phyloP scores from a whole-genome alignment of 1,140 invertebrate genomes.

The Procambarus clarkii region DNA sequence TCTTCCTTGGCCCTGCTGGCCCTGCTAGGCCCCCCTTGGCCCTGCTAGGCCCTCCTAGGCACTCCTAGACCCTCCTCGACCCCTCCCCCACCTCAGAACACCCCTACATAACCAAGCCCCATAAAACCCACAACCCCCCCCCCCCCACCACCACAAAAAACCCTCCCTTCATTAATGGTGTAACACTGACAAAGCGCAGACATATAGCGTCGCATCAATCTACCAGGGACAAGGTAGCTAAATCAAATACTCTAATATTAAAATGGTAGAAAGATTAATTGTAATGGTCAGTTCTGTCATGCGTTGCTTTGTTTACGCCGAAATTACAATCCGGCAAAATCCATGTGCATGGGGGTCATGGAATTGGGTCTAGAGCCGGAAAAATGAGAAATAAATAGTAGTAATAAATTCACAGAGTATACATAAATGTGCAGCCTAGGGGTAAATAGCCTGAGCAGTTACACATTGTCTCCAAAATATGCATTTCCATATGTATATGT shows the following conservation, averaged over 20 bases:
- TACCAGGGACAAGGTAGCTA: neutral
- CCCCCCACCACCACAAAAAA: neutral
- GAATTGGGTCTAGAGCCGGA: slow-evolving; percentile 23
- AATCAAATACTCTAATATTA: slow-evolving; percentile 15
- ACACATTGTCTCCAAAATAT: neutral
- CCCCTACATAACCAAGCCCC: neutral
- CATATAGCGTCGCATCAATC: neutral
- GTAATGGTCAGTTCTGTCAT: slow-evolving; percentile 28
- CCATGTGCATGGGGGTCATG: slow-evolving; percentile 20
- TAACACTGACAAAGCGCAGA: neutral
- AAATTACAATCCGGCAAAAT: slow-evolving; percentile 28
- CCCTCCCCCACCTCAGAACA: too few relatives aligned
- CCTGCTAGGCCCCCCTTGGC: neutral
- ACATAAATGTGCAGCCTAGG: neutral
- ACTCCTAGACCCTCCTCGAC: neutral
- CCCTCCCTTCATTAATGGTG: neutral
- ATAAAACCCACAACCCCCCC: neutral
- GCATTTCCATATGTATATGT: neutral
- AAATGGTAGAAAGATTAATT: slow-evolving; percentile 31
- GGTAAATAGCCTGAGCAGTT: neutral
- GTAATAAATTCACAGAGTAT: slow-evolving; percentile 12
- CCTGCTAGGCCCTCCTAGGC: too few relatives aligned
- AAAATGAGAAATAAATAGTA: slow-evolving; percentile 35
- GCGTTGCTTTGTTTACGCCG: slow-evolving; percentile 8
- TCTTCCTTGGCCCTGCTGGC: too few relatives aligned